These are phyloP conservation scores for Conger conger DNA, from an alignment of 2,113 vertebrate genomes.

Conservation along the genomic window DNA sequence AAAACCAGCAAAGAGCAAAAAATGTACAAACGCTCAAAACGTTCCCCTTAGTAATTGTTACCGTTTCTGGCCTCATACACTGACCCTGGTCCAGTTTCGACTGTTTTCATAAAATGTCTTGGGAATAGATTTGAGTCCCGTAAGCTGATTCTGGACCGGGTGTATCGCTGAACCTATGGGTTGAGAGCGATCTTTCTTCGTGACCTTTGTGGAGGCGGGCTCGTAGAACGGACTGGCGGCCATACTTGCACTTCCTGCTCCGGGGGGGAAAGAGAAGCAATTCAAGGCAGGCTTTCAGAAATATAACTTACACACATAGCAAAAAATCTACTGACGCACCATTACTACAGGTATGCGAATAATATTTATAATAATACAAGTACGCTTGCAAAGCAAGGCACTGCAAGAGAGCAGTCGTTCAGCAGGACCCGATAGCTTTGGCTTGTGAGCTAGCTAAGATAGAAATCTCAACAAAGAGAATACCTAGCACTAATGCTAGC, in stretches of 20 bases:
- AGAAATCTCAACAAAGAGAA: slow-evolving; percentile 24
- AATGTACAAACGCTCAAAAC: neutral
- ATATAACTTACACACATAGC: slow-evolving; percentile 24
- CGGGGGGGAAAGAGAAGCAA: slow-evolving; percentile 30
- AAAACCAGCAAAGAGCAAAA: no score
- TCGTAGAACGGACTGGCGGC: neutral
- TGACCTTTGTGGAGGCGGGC: slow-evolving; percentile 27
- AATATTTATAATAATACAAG: neutral
- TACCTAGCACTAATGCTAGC: neutral
- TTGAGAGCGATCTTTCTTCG: neutral
- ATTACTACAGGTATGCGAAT: slow-evolving; percentile 22
- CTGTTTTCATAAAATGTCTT: neutral
- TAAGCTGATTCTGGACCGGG: neutral
- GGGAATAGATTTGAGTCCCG: neutral
- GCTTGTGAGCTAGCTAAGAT: neutral
- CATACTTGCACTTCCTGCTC: slow-evolving; percentile 29
- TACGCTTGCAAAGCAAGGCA: neutral
- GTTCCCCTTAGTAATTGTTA: neutral
- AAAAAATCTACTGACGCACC: slow-evolving; percentile 3
- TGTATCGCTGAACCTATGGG: no score
- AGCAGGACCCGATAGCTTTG: neutral
- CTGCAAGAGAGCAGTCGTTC: neutral
- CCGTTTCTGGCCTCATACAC: neutral
- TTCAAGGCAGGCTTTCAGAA: slow-evolving; percentile 21
- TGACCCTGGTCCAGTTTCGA: neutral